Conservation (phyloP, 2,113 vertebrate species). For the Hylia prasina region DNA sequence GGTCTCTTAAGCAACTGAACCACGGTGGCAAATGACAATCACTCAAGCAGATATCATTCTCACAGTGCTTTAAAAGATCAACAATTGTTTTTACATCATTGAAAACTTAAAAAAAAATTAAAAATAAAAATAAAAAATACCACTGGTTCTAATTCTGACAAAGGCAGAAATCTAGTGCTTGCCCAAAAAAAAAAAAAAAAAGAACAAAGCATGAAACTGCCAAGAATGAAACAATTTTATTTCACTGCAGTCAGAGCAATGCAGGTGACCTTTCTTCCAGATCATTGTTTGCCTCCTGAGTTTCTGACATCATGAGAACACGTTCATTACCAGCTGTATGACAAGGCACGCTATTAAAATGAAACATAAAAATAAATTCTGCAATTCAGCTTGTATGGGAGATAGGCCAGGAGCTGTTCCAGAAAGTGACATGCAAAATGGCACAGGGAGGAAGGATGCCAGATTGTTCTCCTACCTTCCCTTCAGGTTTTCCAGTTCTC, state of each 20-base stretch:
- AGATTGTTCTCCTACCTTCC: slow-evolving; percentile 82
- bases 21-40: background rate
- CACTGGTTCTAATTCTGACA: background rate
- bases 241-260: background rate
- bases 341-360: background rate
- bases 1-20: background rate
- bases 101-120: background rate
- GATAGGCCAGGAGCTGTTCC: background rate
- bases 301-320: background rate
- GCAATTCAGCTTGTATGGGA: background rate
- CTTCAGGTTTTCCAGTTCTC: slow-evolving; percentile 95
- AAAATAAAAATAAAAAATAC: background rate
- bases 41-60: background rate
- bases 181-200: background rate
- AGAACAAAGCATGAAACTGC: background rate
- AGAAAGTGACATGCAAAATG: background rate
- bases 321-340: background rate
- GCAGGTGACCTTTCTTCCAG: background rate
- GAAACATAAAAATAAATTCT: background rate
- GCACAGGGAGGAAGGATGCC: background rate
- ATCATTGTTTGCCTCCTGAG: background rate
- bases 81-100: background rate
- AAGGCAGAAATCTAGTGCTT: background rate
- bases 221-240: background rate
- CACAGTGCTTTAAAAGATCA: background rate